Percentiles rank a stretch among this genome's conserved stretches.
phyloP scores from a whole-genome alignment of 2,113 vertebrate genomes.

The Pluvianellus socialis region DNA sequence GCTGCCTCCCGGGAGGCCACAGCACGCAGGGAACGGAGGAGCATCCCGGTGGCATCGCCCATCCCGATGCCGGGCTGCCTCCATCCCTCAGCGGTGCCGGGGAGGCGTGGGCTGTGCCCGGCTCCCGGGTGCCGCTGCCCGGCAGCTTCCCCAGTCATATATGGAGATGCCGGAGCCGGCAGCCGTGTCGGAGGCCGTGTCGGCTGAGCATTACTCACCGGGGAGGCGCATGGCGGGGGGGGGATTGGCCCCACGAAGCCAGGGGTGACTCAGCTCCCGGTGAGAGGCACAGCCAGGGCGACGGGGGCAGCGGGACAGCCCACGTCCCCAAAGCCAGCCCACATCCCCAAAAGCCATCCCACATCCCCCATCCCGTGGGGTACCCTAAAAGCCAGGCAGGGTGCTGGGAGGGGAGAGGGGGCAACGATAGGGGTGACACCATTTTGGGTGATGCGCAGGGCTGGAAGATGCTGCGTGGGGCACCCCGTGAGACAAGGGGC shows the following conservation, averaged over 20 bases:
- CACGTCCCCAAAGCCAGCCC: accelerated
- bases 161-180: constrained; percentile 48
- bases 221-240: neutral
- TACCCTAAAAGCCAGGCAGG: neutral
- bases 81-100: accelerated
- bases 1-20: neutral
- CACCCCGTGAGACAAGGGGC: accelerated
- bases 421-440: accelerated
- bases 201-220: constrained; percentile 62
- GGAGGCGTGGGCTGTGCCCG: neutral
- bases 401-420: no score
- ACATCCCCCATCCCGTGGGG: accelerated
- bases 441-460: accelerated
- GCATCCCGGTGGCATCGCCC: accelerated
- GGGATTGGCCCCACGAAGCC: neutral
- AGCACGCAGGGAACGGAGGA: accelerated
- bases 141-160: constrained; percentile 44
- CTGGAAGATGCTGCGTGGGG: neutral
- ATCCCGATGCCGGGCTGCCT: accelerated
- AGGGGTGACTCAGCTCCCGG: constrained; percentile 39
- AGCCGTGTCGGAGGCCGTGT: neutral
- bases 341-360: accelerated
- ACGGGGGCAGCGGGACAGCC: neutral
- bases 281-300: accelerated
- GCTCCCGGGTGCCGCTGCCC: neutral